These are phyloP conservation scores for Sitta carolinensis DNA, from an alignment of 2,797 vertebrate species.

Conservation along the genomic window DNA sequence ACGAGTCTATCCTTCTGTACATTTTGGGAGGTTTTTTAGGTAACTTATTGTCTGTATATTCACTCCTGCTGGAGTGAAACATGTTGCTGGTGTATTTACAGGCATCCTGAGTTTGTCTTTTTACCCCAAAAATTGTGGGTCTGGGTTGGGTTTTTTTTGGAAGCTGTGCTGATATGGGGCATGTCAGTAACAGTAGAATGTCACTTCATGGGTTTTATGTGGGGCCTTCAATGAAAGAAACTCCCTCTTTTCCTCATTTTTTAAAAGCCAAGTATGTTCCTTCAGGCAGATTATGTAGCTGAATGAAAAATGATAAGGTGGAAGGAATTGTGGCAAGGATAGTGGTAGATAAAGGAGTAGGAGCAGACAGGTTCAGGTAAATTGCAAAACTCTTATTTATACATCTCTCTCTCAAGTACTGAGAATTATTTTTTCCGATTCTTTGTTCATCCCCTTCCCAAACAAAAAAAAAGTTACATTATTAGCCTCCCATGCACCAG, in stretches of 20 bases:
- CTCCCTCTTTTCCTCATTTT: neutral
- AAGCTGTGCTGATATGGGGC: neutral
- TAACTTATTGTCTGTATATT: neutral
- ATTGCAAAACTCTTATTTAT: neutral
- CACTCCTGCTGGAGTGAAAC: neutral
- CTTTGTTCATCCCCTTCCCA: neutral
- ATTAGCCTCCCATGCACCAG: neutral
- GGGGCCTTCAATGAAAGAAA: neutral
- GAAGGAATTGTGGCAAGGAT: neutral
- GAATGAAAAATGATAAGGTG: neutral
- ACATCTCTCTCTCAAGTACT: neutral
- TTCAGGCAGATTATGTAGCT: neutral
- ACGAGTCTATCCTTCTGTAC: neutral
- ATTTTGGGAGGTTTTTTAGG: neutral
- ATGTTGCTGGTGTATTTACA: rapidly evolving
- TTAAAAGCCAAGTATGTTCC: neutral
- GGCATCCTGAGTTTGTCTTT: neutral
- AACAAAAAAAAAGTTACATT: neutral
- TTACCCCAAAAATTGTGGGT: neutral
- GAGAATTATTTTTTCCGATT: neutral
- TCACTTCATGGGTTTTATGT: neutral
- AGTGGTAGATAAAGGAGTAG: neutral
- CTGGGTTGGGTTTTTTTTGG: neutral
- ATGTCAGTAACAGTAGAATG: neutral
- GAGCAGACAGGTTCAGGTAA: neutral